Evolutionary conservation across 35 echinoderm and acorn worm species (phyloP), one percentile per base, ranked within the genome.

Genomic region (Chiridota heheva): DNA sequence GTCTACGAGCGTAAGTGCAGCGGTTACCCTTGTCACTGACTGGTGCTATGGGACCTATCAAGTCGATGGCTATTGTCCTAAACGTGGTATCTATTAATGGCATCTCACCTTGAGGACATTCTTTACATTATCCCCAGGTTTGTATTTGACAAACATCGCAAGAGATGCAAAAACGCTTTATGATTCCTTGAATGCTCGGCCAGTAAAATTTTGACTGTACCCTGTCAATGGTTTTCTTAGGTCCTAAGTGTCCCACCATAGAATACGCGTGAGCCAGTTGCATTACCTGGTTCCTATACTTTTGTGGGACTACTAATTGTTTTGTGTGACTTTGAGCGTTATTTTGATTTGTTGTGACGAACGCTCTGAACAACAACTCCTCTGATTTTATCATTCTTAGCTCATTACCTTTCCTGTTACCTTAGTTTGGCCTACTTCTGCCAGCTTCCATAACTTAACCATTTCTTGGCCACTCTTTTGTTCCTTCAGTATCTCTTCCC

Each of bases 191-290:
- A 61, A 83, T 27, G 36, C 43, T 60, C 1, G 69, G 78, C 78
- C 70, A 82, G 40, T 27, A 74, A 22, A 72, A 82, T 28, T 83
- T 61, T 17, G 71, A 17, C 2, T 44, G 2, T 5, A 75, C 67
- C 55, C 55, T 36, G 1, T 53, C 67, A 3, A 49, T 47, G 24
- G 72, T 91, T 68, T 72, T 85, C 18, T 46, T 84, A 4, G 55
- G 37, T 18, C 75, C 55, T 28, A 69, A 44, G 45, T 91, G 81
- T 80, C 81, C 89, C 1, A 60, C 62, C 35, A 86, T 46, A 24
- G 64, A 32, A 3, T 36, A 80, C 6, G 70, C 82, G 40, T 81
- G n/a, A n/a, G n/a, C n/a, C n/a, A n/a, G n/a, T n/a, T n/a, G n/a
- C n/a, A n/a, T n/a, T n/a, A n/a, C n/a, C n/a, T n/a, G n/a, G n/a